Evolutionary conservation across 2,113 vertebrate genomes (phyloP).

Genomic region (Corynorhinus townsendii): DNA sequence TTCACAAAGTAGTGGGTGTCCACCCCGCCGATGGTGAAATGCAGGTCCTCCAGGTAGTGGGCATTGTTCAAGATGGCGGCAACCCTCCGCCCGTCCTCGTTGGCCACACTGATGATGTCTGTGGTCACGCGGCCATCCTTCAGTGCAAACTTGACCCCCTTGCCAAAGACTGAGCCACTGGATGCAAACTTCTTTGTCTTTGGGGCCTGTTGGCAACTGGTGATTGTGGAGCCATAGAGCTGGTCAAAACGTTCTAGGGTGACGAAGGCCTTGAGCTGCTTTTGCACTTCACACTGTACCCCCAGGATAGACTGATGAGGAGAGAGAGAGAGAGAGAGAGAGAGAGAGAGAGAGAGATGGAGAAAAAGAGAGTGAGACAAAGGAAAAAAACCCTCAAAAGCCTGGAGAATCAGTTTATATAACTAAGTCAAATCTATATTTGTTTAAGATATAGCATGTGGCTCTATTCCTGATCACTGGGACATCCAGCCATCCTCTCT

Average conservation of each 20-base stretch:
- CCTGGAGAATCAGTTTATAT: background rate
- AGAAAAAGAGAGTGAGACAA: background rate
- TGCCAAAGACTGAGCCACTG: constrained; percentile 91
- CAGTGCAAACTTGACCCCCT: constrained; percentile 95
- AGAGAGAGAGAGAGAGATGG: background rate
- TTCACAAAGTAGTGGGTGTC: constrained; percentile 98
- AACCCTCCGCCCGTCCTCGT: constrained; percentile 92
- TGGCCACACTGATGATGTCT: constrained; percentile 96
- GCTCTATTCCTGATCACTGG: background rate
- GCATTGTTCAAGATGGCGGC: constrained; percentile 93
- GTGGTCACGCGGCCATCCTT: constrained; percentile 91
- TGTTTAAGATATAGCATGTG: background rate
- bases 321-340: background rate
- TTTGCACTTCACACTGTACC: constrained; percentile 97
- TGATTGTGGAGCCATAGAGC: constrained; percentile 89
- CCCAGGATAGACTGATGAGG: constrained; percentile 90
- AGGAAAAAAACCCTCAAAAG: background rate
- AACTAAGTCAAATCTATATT: background rate
- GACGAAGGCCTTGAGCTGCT: constrained; percentile 97
- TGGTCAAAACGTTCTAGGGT: constrained; percentile 93
- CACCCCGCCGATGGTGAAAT: constrained; percentile 91
- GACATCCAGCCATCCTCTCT: background rate
- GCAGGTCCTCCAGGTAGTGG: constrained; percentile 92
- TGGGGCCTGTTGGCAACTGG: constrained; percentile 88
- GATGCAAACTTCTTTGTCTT: constrained; percentile 88